Evolutionary conservation across 2,797 vertebrate species (phyloP), one percentile per base, ranked within the genome.

Genomic region (Euphonia xanthogaster): DNA sequence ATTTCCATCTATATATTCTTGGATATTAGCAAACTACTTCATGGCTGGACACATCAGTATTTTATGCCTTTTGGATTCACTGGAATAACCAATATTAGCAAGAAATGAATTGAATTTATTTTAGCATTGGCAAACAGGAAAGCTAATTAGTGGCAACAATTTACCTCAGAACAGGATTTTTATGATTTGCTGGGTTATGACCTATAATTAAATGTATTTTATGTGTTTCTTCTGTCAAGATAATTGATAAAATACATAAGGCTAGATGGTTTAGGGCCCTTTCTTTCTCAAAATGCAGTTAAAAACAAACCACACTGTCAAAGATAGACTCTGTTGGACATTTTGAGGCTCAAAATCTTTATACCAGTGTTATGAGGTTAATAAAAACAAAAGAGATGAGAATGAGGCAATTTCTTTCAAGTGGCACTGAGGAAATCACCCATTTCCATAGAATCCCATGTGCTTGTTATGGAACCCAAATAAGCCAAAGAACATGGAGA

Each of bases 171-270:
- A 93, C 77, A 97, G 90, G 66, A 96, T 97, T 98, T 97, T 97
- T 76, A 89, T 96, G 94, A 97, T 98, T 97, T 98, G 51, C 90
- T 96, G 76, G 96, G 96, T 97, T 97, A 97, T 88, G 94, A 97
- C 96, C 97, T 96, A 86, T 96, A 98, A 98, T 98, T 97, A 98
- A 95, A 97, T 96, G 92, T 93, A 96, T 97, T 98, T 97, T 97
- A 90, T 96, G 65, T 95, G 76, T 97, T 98, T 98, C 79, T 92
- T 97, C 89, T 83, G 94, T 89, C 88, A 96, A 96, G 91, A 97
- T 97, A 97, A 98, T 97, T 97, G 93, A 98, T 96, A 93, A 80
- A 93, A 94, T 86, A 63, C 93, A 97, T 92, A 97, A 90, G 93
- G 78, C 85, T 95, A 91, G 73, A 95, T 67, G 57, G 40, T 97